phyloP scores from a whole-genome alignment of 2,797 vertebrate genomes.

The Ataeniobius toweri region DNA sequence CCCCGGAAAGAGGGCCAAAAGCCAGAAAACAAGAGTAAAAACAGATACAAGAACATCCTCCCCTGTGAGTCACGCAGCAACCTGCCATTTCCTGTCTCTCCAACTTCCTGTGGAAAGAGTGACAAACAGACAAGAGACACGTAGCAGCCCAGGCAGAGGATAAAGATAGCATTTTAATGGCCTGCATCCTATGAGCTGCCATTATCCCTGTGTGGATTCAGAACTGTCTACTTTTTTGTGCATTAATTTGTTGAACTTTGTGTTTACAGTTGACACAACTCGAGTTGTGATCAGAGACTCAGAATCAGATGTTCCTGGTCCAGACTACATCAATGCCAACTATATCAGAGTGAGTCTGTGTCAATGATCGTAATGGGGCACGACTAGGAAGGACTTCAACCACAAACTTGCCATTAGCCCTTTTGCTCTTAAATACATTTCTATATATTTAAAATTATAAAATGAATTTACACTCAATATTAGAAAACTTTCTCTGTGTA shows the following conservation, averaged over 20 bases:
- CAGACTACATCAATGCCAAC: constrained; percentile 92
- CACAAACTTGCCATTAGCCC: neutral
- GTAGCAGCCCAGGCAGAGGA: constrained; percentile 31
- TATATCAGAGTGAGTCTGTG: constrained; percentile 84
- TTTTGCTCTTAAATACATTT: neutral
- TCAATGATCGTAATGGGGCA: neutral
- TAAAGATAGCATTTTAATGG: constrained; percentile 28
- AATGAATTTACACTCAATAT: neutral
- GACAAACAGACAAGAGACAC: constrained; percentile 48
- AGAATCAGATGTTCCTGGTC: constrained; percentile 79
- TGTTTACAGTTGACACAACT: constrained; percentile 84
- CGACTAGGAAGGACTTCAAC: neutral
- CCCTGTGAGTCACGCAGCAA: constrained; percentile 83
- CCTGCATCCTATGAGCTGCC: constrained; percentile 14
- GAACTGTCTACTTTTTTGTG: constrained; percentile 9
- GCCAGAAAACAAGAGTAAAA: constrained; percentile 89
- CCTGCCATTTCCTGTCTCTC: constrained; percentile 69
- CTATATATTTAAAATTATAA: neutral
- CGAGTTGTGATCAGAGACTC: constrained; percentile 81
- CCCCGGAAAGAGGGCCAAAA: constrained; percentile 90
- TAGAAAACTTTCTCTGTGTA: neutral
- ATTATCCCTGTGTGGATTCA: constrained; percentile 7
- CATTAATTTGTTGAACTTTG: constrained; percentile 22
- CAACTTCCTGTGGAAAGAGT: constrained; percentile 77
- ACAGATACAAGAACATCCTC: constrained; percentile 92